A percentile compares a stretch with the other conserved stretches of the same genome.
phyloP scores from a whole-genome alignment of 2,888 invertebrate genomes.

The Campaea margaritaria region DNA sequence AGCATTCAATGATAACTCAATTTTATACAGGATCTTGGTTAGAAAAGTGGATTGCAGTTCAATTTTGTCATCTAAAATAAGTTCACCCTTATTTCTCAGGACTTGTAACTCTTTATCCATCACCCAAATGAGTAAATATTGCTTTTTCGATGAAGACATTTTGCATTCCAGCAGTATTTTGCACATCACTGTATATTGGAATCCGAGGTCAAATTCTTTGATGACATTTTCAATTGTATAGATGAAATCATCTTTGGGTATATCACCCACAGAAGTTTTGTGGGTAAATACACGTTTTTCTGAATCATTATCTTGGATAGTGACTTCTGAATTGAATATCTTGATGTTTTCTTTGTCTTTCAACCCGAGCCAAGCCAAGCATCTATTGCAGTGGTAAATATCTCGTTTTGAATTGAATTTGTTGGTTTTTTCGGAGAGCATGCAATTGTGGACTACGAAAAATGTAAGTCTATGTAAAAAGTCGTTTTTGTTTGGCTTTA shows the following conservation, averaged over 20 bases:
- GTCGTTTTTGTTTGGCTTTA: slow-evolving; percentile 82
- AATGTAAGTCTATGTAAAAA: slow-evolving; percentile 85
- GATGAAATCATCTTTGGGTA: slow-evolving; percentile 80
- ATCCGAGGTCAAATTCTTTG: slow-evolving; percentile 76
- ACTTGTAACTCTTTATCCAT: slow-evolving; percentile 86
- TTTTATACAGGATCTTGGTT: slow-evolving; percentile 85
- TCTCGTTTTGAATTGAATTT: slow-evolving; percentile 75
- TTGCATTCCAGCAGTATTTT: slow-evolving; percentile 84
- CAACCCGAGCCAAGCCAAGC: slow-evolving; percentile 85
- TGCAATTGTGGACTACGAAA: slow-evolving; percentile 76
- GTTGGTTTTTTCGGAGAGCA: slow-evolving; percentile 71
- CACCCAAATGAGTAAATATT: slow-evolving; percentile 86
- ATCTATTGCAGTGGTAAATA: slow-evolving; percentile 84
- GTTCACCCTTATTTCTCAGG: slow-evolving; percentile 61
- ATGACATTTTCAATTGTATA: slow-evolving; percentile 79
- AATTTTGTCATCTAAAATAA: slow-evolving; percentile 60
- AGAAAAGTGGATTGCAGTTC: slow-evolving; percentile 76
- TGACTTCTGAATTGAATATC: slow-evolving; percentile 86
- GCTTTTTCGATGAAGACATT: slow-evolving; percentile 68
- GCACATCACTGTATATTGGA: slow-evolving; percentile 80
- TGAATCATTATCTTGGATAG: slow-evolving; percentile 61
- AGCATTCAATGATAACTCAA: slow-evolving; percentile 71
- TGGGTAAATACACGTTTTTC: slow-evolving; percentile 62
- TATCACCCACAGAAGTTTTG: slow-evolving; percentile 52
- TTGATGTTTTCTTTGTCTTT: slow-evolving; percentile 75